Percentiles rank a stretch among this genome's conserved stretches.
phyloP scores from a whole-genome alignment of 2,888 invertebrate genomes.

The Cephonodes hylas region DNA sequence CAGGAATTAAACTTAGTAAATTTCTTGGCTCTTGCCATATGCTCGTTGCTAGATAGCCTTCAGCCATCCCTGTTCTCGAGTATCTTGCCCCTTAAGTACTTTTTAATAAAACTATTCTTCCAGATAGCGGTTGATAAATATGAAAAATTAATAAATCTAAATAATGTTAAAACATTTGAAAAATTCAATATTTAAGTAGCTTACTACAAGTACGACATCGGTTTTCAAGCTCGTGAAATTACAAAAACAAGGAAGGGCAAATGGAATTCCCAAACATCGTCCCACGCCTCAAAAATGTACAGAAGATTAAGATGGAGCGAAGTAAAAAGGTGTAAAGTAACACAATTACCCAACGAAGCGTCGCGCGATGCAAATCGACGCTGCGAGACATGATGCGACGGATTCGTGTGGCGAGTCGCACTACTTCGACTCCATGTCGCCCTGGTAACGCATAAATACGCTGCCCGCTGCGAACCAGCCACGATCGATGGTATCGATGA shows the following conservation, averaged over 20 bases:
- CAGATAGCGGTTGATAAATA: no score
- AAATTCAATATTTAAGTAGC: no score
- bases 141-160: no score
- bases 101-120: no score
- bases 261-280: not conserved
- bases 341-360: conserved; percentile 2
- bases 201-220: no score
- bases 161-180: no score
- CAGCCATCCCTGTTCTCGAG: no score
- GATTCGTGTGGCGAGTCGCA: not conserved
- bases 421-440: not conserved
- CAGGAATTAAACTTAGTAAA: no score
- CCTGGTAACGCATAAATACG: not conserved
- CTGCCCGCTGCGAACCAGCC: not conserved
- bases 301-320: not conserved
- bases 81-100: no score
- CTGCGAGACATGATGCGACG: not conserved
- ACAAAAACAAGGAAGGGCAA: not conserved
- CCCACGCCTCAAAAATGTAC: not conserved
- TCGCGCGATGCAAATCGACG: not conserved
- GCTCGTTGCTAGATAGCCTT: no score
- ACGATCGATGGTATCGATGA: not conserved
- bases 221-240: not conserved
- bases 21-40: no score
- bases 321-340: not conserved